A percentile compares a stretch with the other conserved stretches of the same genome.
Conservation (phyloP, 2,888 invertebrate species). For the Yponomeuta evonymella region DNA sequence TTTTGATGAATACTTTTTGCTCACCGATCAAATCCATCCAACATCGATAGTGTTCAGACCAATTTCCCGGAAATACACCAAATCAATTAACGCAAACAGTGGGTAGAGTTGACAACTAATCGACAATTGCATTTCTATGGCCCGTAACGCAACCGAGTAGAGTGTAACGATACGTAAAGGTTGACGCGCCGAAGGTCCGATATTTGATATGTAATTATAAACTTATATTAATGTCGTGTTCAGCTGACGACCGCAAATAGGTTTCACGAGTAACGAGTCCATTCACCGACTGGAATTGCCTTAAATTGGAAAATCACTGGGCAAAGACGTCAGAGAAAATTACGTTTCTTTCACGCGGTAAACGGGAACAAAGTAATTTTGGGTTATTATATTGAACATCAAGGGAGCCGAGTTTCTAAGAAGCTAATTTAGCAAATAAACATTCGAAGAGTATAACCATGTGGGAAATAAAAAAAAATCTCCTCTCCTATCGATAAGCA, state of each 20-base stretch:
- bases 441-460: neutral
- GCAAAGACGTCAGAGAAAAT: slow-evolving; percentile 30
- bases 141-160: too few species aligned
- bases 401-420: neutral
- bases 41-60: too few species aligned
- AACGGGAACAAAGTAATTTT: slow-evolving; percentile 21
- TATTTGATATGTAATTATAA: neutral
- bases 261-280: slow-evolving; percentile 30
- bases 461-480: too few species aligned
- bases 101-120: too few species aligned
- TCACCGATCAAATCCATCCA: too few species aligned
- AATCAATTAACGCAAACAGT: too few species aligned
- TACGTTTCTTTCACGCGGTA: slow-evolving; percentile 31
- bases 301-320: slow-evolving; percentile 37
- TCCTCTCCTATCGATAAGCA: too few species aligned
- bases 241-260: slow-evolving; percentile 11
- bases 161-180: too few species aligned
- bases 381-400: slow-evolving; percentile 14
- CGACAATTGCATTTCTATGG: too few species aligned
- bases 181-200: neutral
- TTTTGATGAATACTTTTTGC: too few species aligned
- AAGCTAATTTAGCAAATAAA: neutral
- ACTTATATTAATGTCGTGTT: neutral
- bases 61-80: too few species aligned
- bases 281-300: slow-evolving; percentile 35